phyloP scores from a whole-genome alignment of 2,888 invertebrate genomes.

The Protonemura montana region DNA sequence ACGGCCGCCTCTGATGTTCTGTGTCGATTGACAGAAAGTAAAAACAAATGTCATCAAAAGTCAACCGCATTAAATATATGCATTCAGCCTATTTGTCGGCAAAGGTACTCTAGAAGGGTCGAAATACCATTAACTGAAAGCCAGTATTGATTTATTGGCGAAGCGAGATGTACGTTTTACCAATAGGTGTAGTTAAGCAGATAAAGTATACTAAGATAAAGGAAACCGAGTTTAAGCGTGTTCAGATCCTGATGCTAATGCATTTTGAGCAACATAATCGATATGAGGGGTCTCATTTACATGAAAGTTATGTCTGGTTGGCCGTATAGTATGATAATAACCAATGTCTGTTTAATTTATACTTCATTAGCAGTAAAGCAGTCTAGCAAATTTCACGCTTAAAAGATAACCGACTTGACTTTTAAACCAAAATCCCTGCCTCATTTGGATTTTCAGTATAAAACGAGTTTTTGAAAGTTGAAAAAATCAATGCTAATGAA shows the following conservation, averaged over 20 bases:
- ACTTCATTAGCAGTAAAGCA: not conserved
- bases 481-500: not conserved
- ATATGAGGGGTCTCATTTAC: not conserved
- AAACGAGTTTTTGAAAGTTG: not conserved
- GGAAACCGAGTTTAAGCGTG: not conserved
- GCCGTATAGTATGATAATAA: not conserved
- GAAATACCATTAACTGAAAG: not conserved
- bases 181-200: conserved; percentile 18
- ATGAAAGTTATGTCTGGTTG: not conserved
- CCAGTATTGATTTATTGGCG: not conserved
- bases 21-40: not conserved
- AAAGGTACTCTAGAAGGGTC: not conserved
- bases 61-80: not conserved
- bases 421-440: not conserved
- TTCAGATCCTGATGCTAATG: conserved; percentile 12
- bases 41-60: not conserved
- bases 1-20: not conserved
- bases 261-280: not conserved
- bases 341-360: not conserved
- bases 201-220: conserved; percentile 18
- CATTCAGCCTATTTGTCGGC: not conserved
- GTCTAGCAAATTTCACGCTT: not conserved
- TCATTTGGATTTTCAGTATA: not conserved
- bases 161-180: conserved; percentile 3
- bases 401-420: not conserved